A percentile compares a stretch with the other conserved stretches of the same genome.
Evolutionary conservation across 37 sponge, comb jelly and placozoan genomes (phyloP).

Genomic region (Hormiphora californensis): DNA sequence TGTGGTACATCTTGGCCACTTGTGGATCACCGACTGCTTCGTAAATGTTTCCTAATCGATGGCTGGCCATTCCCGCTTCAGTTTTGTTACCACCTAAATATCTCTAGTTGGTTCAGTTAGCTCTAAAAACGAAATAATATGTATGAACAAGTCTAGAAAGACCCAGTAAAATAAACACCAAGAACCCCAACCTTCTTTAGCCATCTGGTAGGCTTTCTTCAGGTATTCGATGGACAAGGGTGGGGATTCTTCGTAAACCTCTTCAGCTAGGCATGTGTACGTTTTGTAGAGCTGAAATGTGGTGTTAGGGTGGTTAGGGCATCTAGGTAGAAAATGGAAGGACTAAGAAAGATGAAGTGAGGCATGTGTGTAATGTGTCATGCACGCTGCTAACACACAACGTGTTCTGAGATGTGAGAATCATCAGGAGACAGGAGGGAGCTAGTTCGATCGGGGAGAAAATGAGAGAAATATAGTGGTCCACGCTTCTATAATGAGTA

Average conservation of each 20-base stretch:
- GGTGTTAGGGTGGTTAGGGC: no score
- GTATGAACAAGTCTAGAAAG: not conserved
- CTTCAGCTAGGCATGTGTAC: constrained; percentile 3
- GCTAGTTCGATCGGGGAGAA: no score
- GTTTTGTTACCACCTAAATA: not conserved
- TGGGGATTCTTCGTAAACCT: not conserved
- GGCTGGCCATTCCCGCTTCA: constrained; percentile 11
- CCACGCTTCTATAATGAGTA: no score
- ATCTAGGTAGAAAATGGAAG: no score
- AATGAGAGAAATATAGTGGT: no score
- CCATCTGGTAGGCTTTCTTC: constrained; percentile 33
- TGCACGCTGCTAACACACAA: no score
- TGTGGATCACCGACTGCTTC: constrained; percentile 24
- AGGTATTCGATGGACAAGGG: not conserved
- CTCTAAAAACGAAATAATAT: not conserved
- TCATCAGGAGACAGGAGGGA: no score
- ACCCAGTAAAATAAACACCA: no score
- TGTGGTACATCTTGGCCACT: constrained; percentile 23
- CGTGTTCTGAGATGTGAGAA: no score
- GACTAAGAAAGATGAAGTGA: no score
- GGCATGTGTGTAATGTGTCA: no score
- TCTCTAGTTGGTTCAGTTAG: not conserved
- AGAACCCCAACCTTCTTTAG: constrained; percentile 26
- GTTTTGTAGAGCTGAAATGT: not conserved
- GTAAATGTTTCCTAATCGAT: constrained; percentile 25